Evolutionary conservation across 2,113 vertebrate genomes (phyloP), one percentile per base, ranked within the genome.

Genomic region (Corythoichthys haematopterus): DNA sequence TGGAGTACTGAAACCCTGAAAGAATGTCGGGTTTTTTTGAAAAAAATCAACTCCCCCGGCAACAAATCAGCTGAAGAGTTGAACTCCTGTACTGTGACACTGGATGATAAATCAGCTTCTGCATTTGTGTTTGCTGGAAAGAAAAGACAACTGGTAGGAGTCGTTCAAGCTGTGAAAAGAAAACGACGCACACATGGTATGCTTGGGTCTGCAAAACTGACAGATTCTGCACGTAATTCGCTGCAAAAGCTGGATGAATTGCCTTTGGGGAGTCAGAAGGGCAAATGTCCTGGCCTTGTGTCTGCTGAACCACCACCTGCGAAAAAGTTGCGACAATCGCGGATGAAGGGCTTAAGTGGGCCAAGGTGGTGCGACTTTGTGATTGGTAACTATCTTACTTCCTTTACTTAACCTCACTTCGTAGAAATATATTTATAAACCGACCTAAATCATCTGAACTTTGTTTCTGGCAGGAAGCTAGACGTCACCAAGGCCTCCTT

Each of bases 21-120:
- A 88, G 94, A 98, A 70, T 98, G 96, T 80, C 93, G 95, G 60
- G 96, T 98, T 88, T 99, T 97, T 92, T 87, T 98, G 79, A 95
- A 91, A 81, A 98, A 98, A 88, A 93, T 98, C 79, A 95, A 93
- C 84, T 93, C 92, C 69, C 89, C 94, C 66, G 92, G 94, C 83
- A 91, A 91, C 68, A 90, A 91, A 71, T 88, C 83, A 2, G 38
- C 77, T 11, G 85, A 91, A 71, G 87, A 90, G 71, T 87, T 78
- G 76, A 84, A 89, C 79, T 87, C 88, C 69, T 90, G 90, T 60
- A 90, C 89, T 61, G 90, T 92, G 76, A 91, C 88, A 82, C 89
- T 91, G 75, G 85, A 89, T 68, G 80, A 89, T 7, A 83, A 85
- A 70, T 88, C 82, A 37, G 85, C 86, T 56, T 83, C 88, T 55